Evolutionary conservation across 2,797 vertebrate genomes (phyloP).

Genomic region (Gadopsis bispinosus): DNA sequence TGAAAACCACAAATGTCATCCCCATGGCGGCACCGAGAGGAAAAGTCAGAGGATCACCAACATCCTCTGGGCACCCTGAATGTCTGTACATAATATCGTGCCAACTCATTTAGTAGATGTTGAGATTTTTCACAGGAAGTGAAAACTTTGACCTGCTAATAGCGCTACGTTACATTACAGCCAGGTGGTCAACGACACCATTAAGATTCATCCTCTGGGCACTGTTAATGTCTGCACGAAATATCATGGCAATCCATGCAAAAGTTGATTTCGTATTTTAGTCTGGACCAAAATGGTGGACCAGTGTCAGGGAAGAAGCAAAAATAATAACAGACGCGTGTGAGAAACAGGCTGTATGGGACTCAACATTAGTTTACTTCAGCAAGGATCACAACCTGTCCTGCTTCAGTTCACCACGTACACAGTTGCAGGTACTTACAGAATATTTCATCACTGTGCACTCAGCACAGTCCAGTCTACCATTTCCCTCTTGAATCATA

Average conservation of each 20-base stretch:
- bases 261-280: not conserved
- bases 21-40: not conserved
- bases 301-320: not conserved
- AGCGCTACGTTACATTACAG: not conserved
- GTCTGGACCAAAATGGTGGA: not conserved
- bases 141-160: not conserved
- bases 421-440: slow-evolving; percentile 41
- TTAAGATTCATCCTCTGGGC: not conserved
- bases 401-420: slow-evolving; percentile 12
- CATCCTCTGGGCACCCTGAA: not conserved
- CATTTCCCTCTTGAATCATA: slow-evolving; percentile 39
- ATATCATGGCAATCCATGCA: not conserved
- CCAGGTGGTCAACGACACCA: not conserved
- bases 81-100: not conserved
- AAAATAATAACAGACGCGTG: not conserved
- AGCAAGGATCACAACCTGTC: slow-evolving; percentile 16
- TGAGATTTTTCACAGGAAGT: not conserved
- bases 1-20: not conserved
- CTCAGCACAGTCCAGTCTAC: slow-evolving; percentile 38
- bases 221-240: not conserved
- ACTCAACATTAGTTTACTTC: not conserved
- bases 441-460: slow-evolving; percentile 61
- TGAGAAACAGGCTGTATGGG: not conserved
- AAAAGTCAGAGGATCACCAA: not conserved
- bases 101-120: not conserved